Percentiles rank a stretch among this genome's conserved stretches.
phyloP scores from a whole-genome alignment of 2,888 invertebrate species.

The Theodoxus fluviatilis region DNA sequence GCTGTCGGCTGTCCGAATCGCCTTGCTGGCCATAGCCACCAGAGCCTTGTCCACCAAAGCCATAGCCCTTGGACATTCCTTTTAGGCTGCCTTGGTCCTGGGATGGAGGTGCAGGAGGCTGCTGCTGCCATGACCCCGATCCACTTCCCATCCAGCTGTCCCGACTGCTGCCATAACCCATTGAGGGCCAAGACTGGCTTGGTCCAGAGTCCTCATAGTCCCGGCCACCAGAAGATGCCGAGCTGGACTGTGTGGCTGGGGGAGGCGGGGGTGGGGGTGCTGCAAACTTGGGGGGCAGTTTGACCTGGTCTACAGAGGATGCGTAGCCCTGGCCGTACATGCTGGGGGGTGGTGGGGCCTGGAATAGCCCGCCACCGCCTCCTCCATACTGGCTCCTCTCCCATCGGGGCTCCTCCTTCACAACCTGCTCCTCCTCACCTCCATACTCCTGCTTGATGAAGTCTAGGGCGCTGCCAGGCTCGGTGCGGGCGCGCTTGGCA shows the following conservation, averaged over 20 bases:
- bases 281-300: conserved; percentile 27
- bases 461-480: conserved; percentile 54
- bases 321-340: too few relatives aligned
- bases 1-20: too few relatives aligned
- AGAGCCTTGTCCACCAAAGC: too few relatives aligned
- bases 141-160: conserved; percentile 22
- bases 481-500: conserved; percentile 45
- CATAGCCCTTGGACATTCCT: not conserved
- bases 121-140: not conserved
- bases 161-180: conserved; percentile 14
- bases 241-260: conserved; percentile 25
- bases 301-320: too few relatives aligned
- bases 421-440: conserved; percentile 39
- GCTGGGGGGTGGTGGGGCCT: too few relatives aligned
- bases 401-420: conserved; percentile 37
- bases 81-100: conserved; percentile 9
- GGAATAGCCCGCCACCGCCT: conserved; percentile 10
- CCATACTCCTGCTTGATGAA: conserved; percentile 61
- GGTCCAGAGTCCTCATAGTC: too few relatives aligned
- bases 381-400: conserved; percentile 29
- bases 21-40: too few relatives aligned
- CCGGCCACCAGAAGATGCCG: too few relatives aligned
- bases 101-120: not conserved
- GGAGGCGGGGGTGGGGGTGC: conserved; percentile 29
- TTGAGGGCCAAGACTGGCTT: too few relatives aligned